Conservation (phyloP, 2,797 vertebrate genomes). For the Petrocephalus sullivani region DNA sequence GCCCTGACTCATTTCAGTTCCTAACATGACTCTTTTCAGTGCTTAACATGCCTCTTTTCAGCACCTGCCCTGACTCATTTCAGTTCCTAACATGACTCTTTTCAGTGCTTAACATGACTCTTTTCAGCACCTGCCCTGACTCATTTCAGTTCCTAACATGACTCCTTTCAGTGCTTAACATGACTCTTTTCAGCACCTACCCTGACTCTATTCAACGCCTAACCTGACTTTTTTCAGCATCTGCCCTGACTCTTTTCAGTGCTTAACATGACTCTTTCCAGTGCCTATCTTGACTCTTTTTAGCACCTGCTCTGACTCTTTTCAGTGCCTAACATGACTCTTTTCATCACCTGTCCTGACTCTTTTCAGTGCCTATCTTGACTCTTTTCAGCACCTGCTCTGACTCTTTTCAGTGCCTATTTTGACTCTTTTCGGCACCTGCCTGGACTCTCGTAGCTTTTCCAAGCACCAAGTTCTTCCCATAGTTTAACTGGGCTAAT, state of each 20-base stretch:
- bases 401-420: too few relatives aligned
- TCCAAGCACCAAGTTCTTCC: neutral
- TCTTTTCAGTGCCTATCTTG: too few relatives aligned
- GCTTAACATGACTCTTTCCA: too few relatives aligned
- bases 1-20: neutral
- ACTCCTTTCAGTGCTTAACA: neutral
- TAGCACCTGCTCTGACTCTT: too few relatives aligned
- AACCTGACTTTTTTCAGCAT: neutral
- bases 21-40: neutral
- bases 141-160: neutral
- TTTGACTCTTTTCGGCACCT: too few relatives aligned
- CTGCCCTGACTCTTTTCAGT: too few relatives aligned
- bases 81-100: neutral
- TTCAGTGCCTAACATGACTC: too few relatives aligned
- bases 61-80: neutral
- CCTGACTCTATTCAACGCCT: neutral
- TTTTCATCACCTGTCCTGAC: too few relatives aligned
- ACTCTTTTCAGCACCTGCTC: too few relatives aligned
- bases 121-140: neutral
- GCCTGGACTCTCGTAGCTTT: neutral
- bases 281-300: too few relatives aligned
- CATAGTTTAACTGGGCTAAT: neutral
- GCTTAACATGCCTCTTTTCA: neutral
- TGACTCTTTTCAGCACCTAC: neutral
- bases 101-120: neutral